phyloP scores from a whole-genome alignment of 2,113 vertebrate species.

The Tenrec ecaudatus region DNA sequence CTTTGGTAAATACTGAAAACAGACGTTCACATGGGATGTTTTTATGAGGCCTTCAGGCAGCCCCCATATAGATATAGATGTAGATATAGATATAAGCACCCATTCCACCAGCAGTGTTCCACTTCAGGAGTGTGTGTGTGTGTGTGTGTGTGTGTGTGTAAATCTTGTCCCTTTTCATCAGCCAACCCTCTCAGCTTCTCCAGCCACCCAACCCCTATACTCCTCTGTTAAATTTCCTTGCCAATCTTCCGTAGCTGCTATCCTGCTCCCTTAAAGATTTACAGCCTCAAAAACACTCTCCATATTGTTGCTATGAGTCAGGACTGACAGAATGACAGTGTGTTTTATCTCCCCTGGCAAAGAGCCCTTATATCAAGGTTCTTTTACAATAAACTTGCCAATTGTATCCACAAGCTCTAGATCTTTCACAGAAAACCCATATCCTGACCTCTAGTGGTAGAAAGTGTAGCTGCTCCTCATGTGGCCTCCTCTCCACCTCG shows the following conservation, averaged over 20 bases:
- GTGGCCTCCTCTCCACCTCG: background rate
- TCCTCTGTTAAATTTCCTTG: background rate
- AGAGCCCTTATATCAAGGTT: background rate
- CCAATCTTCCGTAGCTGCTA: background rate
- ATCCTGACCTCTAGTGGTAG: background rate
- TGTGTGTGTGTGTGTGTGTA: too few relatives aligned
- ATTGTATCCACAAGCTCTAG: background rate
- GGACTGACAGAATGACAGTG: too few relatives aligned
- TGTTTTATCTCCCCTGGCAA: background rate
- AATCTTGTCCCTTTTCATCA: background rate
- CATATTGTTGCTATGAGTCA: too few relatives aligned
- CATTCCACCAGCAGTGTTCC: background rate
- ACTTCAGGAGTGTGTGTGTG: background rate
- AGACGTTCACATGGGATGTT: background rate
- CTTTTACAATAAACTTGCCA: background rate
- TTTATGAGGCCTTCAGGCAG: background rate
- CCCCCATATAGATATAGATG: too few relatives aligned
- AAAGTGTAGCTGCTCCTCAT: background rate
- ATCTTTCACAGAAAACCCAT: slow-evolving; percentile 12
- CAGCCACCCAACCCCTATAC: background rate
- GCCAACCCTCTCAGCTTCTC: background rate
- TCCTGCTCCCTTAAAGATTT: too few relatives aligned
- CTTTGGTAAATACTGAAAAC: background rate
- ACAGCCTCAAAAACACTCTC: too few relatives aligned
- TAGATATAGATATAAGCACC: background rate